Conservation (phyloP, 2,113 vertebrate species). For the Mesitornis unicolor region DNA sequence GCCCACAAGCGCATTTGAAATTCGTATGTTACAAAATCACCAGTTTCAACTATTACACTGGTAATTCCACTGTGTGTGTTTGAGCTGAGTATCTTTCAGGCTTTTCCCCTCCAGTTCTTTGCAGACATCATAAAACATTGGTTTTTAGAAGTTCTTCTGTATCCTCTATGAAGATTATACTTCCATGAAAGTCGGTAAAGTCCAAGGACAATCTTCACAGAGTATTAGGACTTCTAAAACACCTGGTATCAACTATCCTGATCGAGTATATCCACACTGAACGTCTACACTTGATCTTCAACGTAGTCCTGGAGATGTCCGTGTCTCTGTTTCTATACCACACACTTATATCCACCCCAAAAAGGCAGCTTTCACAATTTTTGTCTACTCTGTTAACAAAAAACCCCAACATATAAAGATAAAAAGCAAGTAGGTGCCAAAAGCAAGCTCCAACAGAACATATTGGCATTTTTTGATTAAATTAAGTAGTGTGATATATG, state of each 20-base stretch:
- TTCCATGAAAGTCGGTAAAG: not conserved
- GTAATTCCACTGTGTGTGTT: not conserved
- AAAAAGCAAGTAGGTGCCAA: not conserved
- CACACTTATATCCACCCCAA: not conserved
- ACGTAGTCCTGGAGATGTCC: not conserved
- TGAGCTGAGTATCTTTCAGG: not conserved
- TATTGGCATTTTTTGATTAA: not conserved
- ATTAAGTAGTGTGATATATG: not conserved
- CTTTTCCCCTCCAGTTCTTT: not conserved
- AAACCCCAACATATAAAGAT: rapidly evolving
- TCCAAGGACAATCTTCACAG: not conserved
- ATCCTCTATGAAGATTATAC: not conserved
- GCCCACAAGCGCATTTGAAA: not conserved
- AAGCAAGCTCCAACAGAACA: not conserved
- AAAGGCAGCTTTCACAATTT: not conserved
- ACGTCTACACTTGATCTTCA: not conserved
- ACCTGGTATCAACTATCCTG: not conserved
- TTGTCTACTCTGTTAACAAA: not conserved
- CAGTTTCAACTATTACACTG: not conserved
- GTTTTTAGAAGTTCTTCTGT: not conserved
- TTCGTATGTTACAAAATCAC: not conserved
- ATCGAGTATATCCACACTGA: not conserved
- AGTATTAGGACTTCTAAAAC: not conserved
- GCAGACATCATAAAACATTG: not conserved
- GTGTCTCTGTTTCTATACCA: not conserved